A percentile compares a stretch with the other conserved stretches of the same genome.
Conservation (phyloP, 2,888 invertebrate species). For the Cantharis flavilabris region DNA sequence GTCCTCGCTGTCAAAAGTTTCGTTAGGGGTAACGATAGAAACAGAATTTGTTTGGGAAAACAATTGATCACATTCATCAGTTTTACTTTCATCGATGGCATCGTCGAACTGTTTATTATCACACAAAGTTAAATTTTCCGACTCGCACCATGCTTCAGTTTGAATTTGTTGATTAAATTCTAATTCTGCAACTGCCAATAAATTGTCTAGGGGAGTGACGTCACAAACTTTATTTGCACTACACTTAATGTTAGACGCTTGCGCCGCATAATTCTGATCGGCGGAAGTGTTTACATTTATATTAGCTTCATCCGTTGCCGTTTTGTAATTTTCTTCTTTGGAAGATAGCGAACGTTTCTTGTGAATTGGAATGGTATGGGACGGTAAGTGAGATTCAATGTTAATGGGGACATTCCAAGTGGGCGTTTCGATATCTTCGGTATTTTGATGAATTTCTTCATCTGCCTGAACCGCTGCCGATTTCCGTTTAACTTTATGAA, state of each 20-base stretch:
- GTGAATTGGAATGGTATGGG: constrained; percentile 63
- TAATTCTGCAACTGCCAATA: constrained; percentile 67
- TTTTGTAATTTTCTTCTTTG: constrained; percentile 39
- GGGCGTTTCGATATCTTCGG: constrained; percentile 38
- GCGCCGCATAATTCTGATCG: constrained; percentile 47
- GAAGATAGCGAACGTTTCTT: constrained; percentile 50
- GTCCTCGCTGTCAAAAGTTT: constrained; percentile 32
- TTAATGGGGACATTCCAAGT: constrained; percentile 57
- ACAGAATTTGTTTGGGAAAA: background rate
- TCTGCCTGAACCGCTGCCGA: constrained; percentile 53
- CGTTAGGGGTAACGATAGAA: constrained; percentile 1
- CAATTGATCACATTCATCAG: constrained; percentile 49
- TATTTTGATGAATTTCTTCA: constrained; percentile 36
- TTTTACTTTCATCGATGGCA: background rate
- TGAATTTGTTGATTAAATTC: constrained; percentile 65
- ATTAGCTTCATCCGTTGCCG: constrained; percentile 28
- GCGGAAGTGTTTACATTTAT: constrained; percentile 51
- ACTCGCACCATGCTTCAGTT: constrained; percentile 49
- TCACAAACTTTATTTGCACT: constrained; percentile 52
- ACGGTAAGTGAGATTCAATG: constrained; percentile 66
- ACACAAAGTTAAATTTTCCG: constrained; percentile 14
- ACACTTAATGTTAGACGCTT: constrained; percentile 52
- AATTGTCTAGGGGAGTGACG: constrained; percentile 62
- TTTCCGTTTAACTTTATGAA: constrained; percentile 44
- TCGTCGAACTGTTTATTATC: constrained; percentile 3